A percentile compares a stretch with the other conserved stretches of the same genome.
These are phyloP conservation scores for Notarius lentiginosus DNA, from an alignment of 2,113 vertebrate species.

Conservation along the genomic window DNA sequence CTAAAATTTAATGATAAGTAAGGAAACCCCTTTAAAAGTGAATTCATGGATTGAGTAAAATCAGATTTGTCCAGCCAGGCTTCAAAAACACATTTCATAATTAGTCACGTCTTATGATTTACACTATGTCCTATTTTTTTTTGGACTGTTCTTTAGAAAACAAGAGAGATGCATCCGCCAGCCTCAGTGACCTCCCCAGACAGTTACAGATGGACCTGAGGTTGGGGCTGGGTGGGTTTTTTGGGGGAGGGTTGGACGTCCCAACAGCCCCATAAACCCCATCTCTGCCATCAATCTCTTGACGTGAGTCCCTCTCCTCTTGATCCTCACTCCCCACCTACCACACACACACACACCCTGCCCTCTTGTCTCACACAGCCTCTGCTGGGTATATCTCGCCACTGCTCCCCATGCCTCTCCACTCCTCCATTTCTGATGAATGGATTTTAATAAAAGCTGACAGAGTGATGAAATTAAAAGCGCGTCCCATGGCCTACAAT, in stretches of 20 bases:
- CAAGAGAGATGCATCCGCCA: constrained; percentile 47
- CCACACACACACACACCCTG: constrained; percentile 1
- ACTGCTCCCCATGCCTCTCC: constrained; percentile 33
- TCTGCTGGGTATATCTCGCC: constrained; percentile 25
- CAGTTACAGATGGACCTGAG: constrained; percentile 70
- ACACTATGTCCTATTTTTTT: not conserved
- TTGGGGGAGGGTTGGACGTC: constrained; percentile 50
- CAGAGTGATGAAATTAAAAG: constrained; percentile 80
- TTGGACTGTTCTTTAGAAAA: constrained; percentile 4
- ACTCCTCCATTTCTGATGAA: constrained; percentile 69
- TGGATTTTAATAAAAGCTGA: constrained; percentile 81
- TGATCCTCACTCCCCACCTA: constrained; percentile 59
- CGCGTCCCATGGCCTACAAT: constrained; percentile 68
- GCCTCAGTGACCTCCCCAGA: constrained; percentile 61
- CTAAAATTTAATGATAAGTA: constrained; percentile 56
- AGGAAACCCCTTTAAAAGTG: constrained; percentile 54
- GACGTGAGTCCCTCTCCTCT: constrained; percentile 60
- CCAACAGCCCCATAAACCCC: constrained; percentile 60
- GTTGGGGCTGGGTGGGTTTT: constrained; percentile 56
- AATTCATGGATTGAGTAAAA: constrained; percentile 41
- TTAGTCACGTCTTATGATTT: not conserved
- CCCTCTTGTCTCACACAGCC: constrained; percentile 17
- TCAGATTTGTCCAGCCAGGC: constrained; percentile 8
- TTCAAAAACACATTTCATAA: constrained; percentile 29
- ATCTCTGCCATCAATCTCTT: constrained; percentile 72